Conservation (phyloP, 2,113 vertebrate genomes). For the Peromyscus leucopus region DNA sequence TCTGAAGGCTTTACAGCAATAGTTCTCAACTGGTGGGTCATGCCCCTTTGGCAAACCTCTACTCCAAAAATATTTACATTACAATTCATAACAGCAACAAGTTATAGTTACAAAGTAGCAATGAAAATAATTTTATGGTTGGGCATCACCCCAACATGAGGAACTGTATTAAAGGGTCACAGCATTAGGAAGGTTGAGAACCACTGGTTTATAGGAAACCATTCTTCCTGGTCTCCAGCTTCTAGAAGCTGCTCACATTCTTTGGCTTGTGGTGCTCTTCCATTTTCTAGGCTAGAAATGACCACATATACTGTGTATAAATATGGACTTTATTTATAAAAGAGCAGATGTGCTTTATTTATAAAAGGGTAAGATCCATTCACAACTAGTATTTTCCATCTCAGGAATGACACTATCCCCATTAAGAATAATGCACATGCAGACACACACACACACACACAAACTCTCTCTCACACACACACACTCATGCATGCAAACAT, state of each 20-base stretch:
- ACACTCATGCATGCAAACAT: neutral
- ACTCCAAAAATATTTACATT: neutral
- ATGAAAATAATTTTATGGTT: neutral
- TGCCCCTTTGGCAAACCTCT: neutral
- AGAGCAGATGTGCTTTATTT: neutral
- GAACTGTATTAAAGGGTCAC: neutral
- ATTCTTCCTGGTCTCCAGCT: neutral
- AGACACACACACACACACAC: neutral
- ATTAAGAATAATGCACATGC: neutral
- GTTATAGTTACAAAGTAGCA: neutral
- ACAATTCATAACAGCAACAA: neutral
- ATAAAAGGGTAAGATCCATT: neutral
- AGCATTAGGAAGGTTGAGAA: neutral
- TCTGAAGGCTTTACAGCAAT: neutral
- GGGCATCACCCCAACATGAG: neutral
- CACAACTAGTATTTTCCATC: neutral
- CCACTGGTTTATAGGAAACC: neutral
- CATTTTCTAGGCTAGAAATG: neutral
- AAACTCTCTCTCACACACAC: neutral
- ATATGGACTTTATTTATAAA: neutral
- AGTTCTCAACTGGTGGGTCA: neutral
- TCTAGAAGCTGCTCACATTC: neutral
- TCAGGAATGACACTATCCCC: neutral
- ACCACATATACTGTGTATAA: neutral
- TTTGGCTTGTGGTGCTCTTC: neutral